A percentile compares a stretch with the other conserved stretches of the same genome.
Evolutionary conservation across 1,140 invertebrate species (phyloP).

Genomic region (Lepidurus packardi): DNA sequence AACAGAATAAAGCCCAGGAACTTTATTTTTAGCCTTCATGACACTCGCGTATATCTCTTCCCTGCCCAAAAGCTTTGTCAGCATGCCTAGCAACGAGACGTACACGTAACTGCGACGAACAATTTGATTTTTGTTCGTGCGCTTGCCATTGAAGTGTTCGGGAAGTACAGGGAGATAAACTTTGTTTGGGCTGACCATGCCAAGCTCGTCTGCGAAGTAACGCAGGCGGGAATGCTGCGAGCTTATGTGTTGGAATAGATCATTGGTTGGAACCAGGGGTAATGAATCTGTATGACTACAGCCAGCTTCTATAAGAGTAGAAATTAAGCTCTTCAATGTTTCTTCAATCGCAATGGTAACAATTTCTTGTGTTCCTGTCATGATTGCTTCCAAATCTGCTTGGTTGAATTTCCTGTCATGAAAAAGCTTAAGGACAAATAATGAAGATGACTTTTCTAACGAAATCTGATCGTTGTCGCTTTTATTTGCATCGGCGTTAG

Average conservation of each 20-base stretch:
- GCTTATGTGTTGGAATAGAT: not conserved
- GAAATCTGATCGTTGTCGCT: not conserved
- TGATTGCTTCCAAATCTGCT: not conserved
- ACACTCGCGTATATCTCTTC: not conserved
- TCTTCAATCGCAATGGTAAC: not conserved
- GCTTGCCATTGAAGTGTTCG: not conserved
- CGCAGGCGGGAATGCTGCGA: not conserved
- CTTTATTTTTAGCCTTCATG: not conserved
- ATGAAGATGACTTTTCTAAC: not conserved
- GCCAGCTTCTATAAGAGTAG: not conserved
- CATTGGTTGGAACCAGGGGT: not conserved
- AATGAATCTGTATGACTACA: not conserved
- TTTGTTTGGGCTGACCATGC: not conserved
- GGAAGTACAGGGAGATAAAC: slow-evolving; percentile 1
- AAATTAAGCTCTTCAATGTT: slow-evolving; percentile 1
- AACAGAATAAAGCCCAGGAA: not conserved
- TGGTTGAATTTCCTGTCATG: not conserved
- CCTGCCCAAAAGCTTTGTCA: slow-evolving; percentile 4
- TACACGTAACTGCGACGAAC: not conserved
- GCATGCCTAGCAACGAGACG: not conserved
- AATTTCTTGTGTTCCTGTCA: not conserved
- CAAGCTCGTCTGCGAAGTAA: not conserved
- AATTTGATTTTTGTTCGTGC: not conserved
- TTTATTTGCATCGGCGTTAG: slow-evolving; percentile 1
- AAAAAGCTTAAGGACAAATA: slow-evolving; percentile 1